These are phyloP conservation scores for Diploscapter pachys DNA, from an alignment of 1,140 invertebrate species.

Conservation along the genomic window DNA sequence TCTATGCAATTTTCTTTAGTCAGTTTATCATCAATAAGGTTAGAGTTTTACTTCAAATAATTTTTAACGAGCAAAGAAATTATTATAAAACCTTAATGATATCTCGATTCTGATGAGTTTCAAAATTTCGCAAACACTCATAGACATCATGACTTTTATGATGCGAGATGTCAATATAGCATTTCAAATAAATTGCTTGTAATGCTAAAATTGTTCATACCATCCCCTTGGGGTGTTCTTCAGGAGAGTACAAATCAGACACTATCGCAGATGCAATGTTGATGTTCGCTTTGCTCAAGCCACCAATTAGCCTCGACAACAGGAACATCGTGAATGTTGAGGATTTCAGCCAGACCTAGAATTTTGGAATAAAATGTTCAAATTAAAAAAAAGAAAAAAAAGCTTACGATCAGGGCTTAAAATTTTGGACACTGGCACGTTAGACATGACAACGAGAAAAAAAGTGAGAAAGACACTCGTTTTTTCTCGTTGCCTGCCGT, in stretches of 20 bases:
- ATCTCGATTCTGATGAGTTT: no score
- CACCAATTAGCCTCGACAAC: slow-evolving; percentile 83
- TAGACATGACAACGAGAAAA: no score
- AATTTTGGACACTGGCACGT: no score
- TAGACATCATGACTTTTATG: no score
- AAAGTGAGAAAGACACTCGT: slow-evolving; percentile 70
- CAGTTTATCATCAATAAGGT: no score
- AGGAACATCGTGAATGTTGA: slow-evolving; percentile 86
- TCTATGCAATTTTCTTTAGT: not conserved
- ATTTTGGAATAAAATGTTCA: slow-evolving; percentile 66
- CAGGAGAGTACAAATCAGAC: slow-evolving; percentile 79
- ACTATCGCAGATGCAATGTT: slow-evolving; percentile 90
- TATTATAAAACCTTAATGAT: not conserved
- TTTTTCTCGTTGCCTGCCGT: no score
- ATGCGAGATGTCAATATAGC: not conserved
- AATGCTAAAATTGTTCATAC: slow-evolving; percentile 64
- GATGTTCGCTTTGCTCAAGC: slow-evolving; percentile 92
- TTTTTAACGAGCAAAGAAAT: not conserved
- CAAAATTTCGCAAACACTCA: no score
- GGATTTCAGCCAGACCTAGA: slow-evolving; percentile 83
- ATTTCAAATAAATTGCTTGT: slow-evolving; percentile 20
- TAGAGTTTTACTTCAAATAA: no score
- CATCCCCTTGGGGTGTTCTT: slow-evolving; percentile 86
- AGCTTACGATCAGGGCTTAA: no score
- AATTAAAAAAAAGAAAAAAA: slow-evolving; percentile 61